These are phyloP conservation scores for Rhinatrema bivittatum DNA, from an alignment of 2,797 vertebrate genomes.

Conservation along the genomic window DNA sequence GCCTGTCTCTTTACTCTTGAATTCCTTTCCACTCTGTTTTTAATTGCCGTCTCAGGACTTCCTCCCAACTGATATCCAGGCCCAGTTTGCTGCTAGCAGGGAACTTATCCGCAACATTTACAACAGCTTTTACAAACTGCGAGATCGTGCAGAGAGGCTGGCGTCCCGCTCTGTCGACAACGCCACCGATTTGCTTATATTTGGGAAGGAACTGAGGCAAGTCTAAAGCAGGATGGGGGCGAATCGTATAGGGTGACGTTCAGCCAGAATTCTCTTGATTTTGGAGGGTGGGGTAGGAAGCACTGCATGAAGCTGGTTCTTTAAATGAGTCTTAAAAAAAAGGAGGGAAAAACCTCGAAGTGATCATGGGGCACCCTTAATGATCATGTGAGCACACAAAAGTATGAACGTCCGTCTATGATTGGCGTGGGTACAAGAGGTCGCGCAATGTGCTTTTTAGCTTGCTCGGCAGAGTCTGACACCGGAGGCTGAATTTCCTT, in stretches of 20 bases:
- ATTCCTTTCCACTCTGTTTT: not conserved
- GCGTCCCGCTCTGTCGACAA: constrained; percentile 85
- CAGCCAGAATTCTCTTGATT: rapidly evolving
- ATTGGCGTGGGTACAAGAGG: too few relatives aligned
- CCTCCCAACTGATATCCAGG: constrained; percentile 86
- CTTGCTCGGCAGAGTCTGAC: too few relatives aligned
- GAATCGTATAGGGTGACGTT: not conserved
- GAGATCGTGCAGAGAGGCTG: constrained; percentile 83
- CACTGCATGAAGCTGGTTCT: too few relatives aligned
- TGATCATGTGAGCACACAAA: too few relatives aligned
- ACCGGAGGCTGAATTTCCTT: too few relatives aligned
- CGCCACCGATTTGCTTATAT: constrained; percentile 83
- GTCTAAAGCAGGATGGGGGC: constrained; percentile 79
- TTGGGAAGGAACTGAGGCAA: constrained; percentile 91
- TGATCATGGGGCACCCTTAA: too few relatives aligned
- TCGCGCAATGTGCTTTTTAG: too few relatives aligned
- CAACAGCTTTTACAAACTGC: constrained; percentile 89
- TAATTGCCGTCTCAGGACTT: constrained; percentile 66
- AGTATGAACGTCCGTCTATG: too few relatives aligned
- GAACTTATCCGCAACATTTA: constrained; percentile 89
- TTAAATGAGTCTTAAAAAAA: too few relatives aligned
- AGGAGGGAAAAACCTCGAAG: too few relatives aligned
- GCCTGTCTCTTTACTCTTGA: not conserved
- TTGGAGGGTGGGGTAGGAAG: too few relatives aligned
- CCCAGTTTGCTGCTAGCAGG: constrained; percentile 81